These are phyloP conservation scores for Gambusia yucatana DNA, from an alignment of 2,797 vertebrate genomes.

Conservation along the genomic window DNA sequence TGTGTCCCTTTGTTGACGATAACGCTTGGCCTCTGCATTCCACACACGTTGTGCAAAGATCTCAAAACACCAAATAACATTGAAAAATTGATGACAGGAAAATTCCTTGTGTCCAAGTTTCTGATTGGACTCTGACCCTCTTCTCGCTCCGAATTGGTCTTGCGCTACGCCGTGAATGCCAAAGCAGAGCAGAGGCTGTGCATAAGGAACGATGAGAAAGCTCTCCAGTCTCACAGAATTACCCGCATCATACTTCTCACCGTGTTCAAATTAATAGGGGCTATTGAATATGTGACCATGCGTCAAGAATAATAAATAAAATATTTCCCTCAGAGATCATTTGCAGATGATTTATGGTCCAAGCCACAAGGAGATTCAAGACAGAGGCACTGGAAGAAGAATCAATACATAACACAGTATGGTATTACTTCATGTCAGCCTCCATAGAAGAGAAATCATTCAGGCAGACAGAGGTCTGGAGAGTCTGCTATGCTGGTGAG, in stretches of 20 bases:
- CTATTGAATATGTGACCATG: constrained; percentile 81
- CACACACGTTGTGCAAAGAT: not conserved
- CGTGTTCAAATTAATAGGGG: constrained; percentile 80
- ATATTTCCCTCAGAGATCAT: constrained; percentile 81
- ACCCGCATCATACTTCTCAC: constrained; percentile 79
- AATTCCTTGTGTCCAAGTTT: constrained; percentile 33
- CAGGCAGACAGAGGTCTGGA: constrained; percentile 71
- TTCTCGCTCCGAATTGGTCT: constrained; percentile 36
- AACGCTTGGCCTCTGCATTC: not conserved
- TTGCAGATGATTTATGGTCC: constrained; percentile 80
- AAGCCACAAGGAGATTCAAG: constrained; percentile 71
- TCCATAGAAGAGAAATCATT: constrained; percentile 76
- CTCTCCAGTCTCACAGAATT: constrained; percentile 72
- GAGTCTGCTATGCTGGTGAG: constrained; percentile 55
- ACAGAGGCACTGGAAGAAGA: constrained; percentile 66
- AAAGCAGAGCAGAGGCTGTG: constrained; percentile 60
- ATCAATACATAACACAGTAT: constrained; percentile 80
- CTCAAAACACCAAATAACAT: constrained; percentile 12
- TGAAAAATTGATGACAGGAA: constrained; percentile 19
- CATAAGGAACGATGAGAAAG: constrained; percentile 63
- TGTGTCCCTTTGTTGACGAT: not conserved
- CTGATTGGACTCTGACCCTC: constrained; percentile 51
- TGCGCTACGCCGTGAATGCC: constrained; percentile 56
- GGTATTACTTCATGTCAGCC: constrained; percentile 78
- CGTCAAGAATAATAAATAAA: constrained; percentile 83